Conservation (phyloP, 2,113 vertebrate genomes). For the Nothoprocta perdicaria region DNA sequence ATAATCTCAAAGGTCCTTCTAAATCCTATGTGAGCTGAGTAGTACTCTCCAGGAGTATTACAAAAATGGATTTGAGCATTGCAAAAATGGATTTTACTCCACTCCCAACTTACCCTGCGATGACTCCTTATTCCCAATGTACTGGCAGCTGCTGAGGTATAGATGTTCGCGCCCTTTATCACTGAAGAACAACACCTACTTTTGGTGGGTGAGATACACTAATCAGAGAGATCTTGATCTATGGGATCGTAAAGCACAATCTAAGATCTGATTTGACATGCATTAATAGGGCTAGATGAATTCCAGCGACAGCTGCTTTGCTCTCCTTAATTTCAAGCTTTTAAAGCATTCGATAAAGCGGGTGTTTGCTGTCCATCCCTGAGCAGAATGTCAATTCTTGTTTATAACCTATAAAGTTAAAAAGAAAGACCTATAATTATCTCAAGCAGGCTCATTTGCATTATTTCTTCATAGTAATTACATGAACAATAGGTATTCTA, state of each 20-base stretch:
- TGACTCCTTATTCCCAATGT: slow-evolving; percentile 20
- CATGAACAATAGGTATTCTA: slow-evolving; percentile 39
- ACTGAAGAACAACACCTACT: background rate
- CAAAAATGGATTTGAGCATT: slow-evolving; percentile 1
- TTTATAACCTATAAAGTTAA: slow-evolving; percentile 36
- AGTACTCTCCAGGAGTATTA: background rate
- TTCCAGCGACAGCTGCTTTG: background rate
- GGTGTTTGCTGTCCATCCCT: slow-evolving; percentile 32
- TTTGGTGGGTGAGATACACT: background rate
- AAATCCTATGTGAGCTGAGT: background rate
- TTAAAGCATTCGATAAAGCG: slow-evolving; percentile 28
- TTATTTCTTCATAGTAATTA: slow-evolving; percentile 53
- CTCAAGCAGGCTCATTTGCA: slow-evolving; percentile 51
- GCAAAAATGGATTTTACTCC: slow-evolving; percentile 17
- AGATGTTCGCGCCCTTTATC: background rate
- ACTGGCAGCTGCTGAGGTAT: background rate
- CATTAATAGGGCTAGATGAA: background rate
- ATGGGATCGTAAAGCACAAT: background rate
- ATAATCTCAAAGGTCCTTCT: slow-evolving; percentile 12
- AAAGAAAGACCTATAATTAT: slow-evolving; percentile 33
- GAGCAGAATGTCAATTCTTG: slow-evolving; percentile 47
- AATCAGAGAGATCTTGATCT: background rate
- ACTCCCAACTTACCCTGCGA: background rate
- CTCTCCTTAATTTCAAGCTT: slow-evolving; percentile 36
- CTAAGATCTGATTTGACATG: background rate